Evolutionary conservation across 2,888 invertebrate species (phyloP).

Genomic region (Lepidocyrtoides sp.): DNA sequence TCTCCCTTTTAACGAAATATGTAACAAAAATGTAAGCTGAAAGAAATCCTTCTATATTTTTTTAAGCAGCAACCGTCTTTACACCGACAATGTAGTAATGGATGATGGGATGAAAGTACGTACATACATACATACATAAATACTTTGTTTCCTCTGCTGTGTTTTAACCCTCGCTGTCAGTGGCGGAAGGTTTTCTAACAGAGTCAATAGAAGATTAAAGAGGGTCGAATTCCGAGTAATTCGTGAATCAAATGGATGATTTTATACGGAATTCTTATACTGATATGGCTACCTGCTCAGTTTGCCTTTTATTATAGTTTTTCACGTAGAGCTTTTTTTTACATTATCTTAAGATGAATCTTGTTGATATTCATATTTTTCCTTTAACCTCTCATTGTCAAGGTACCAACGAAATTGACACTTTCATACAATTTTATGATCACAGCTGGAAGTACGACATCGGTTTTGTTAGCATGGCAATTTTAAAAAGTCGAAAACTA

Average conservation of each 20-base stretch:
- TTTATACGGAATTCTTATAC: neutral
- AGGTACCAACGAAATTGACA: conserved; percentile 63
- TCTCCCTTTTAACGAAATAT: conserved; percentile 5
- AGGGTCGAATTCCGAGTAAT: neutral
- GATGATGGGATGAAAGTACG: conserved; percentile 7
- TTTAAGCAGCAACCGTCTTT: neutral
- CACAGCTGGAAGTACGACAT: conserved; percentile 67
- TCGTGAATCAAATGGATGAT: conserved; percentile 10
- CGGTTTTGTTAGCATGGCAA: neutral
- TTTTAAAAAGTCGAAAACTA: neutral
- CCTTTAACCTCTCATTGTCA: conserved; percentile 57
- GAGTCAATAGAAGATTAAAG: conserved; percentile 25
- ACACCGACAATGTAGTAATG: neutral
- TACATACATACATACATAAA: neutral
- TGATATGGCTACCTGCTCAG: conserved; percentile 17
- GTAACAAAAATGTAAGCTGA: neutral
- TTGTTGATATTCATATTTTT: neutral
- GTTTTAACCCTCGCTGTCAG: conserved; percentile 31
- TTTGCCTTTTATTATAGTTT: neutral
- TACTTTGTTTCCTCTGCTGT: conserved; percentile 13
- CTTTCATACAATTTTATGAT: conserved; percentile 67
- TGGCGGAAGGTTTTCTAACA: conserved; percentile 17
- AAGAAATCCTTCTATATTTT: neutral
- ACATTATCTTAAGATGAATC: neutral
- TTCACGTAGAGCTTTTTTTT: neutral